Conservation (phyloP, 2,888 invertebrate genomes). For the Caenorhabditis sp. region DNA sequence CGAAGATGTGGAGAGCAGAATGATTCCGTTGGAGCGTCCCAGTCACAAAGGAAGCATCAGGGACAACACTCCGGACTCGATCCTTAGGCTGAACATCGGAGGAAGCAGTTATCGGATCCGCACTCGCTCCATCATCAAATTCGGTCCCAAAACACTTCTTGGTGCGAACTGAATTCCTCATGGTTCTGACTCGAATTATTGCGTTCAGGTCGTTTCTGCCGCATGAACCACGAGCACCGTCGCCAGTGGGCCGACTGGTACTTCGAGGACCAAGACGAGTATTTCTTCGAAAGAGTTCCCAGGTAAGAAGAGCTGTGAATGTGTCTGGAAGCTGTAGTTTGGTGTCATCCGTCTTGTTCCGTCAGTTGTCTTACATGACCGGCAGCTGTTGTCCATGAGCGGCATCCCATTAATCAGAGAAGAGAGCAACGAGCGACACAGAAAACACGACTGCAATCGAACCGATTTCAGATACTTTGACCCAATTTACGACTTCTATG, state of each 20-base stretch:
- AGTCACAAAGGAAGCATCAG: slow-evolving; percentile 64
- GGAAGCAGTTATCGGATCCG: slow-evolving; percentile 76
- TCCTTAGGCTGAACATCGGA: slow-evolving; percentile 77
- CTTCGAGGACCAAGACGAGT: slow-evolving; percentile 77
- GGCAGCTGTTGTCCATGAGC: too few relatives aligned
- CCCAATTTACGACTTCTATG: slow-evolving; percentile 78
- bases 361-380: slow-evolving; percentile 31
- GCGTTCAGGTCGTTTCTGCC: slow-evolving; percentile 69
- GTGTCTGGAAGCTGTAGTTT: slow-evolving; percentile 23
- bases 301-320: slow-evolving; percentile 62
- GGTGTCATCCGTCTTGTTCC: slow-evolving; percentile 2
- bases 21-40: slow-evolving; percentile 64
- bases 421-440: background rate
- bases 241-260: slow-evolving; percentile 76
- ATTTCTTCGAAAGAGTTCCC: slow-evolving; percentile 78
- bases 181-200: too few relatives aligned
- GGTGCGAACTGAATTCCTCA: slow-evolving; percentile 25
- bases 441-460: slow-evolving; percentile 10
- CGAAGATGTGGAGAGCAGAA: slow-evolving; percentile 70
- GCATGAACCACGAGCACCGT: slow-evolving; percentile 78
- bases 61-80: slow-evolving; percentile 69
- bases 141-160: slow-evolving; percentile 73
- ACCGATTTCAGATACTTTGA: slow-evolving; percentile 75
- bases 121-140: slow-evolving; percentile 74
- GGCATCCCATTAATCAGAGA: slow-evolving; percentile 32